These are phyloP conservation scores for Atrina japonica DNA, from an alignment of 2,888 invertebrate genomes.

Conservation along the genomic window DNA sequence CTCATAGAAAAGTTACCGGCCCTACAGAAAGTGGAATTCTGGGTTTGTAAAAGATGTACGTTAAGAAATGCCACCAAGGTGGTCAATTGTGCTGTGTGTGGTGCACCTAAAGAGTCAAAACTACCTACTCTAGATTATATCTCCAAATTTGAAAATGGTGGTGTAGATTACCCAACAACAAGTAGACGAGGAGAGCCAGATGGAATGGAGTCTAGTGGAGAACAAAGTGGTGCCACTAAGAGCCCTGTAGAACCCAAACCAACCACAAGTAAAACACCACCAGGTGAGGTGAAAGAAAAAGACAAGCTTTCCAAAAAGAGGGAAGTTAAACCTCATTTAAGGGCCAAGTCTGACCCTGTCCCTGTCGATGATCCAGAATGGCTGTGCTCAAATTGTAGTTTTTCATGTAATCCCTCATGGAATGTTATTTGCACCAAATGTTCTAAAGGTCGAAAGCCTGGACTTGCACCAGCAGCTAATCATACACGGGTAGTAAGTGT, in stretches of 20 bases:
- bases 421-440: conserved; percentile 91
- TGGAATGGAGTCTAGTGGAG: conserved; percentile 44
- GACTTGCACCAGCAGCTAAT: conserved; percentile 10
- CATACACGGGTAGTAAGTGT: background rate
- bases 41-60: conserved; percentile 86
- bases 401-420: conserved; percentile 92
- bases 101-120: conserved; percentile 83
- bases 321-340: conserved; percentile 1
- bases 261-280: conserved; percentile 9
- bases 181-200: conserved; percentile 49
- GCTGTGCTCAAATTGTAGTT: conserved; percentile 94
- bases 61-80: conserved; percentile 86
- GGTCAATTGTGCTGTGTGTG: conserved; percentile 88
- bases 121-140: conserved; percentile 59
- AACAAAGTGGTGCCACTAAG: conserved; percentile 8
- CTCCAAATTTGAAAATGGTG: conserved; percentile 47
- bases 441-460: conserved; percentile 81
- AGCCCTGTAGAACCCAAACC: conserved; percentile 12
- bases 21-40: conserved; percentile 49
- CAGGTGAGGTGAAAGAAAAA: background rate
- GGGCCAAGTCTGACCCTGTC: conserved; percentile 33
- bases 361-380: conserved; percentile 83
- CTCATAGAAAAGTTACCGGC: background rate
- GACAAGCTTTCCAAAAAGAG: conserved; percentile 5
- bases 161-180: conserved; percentile 50